phyloP scores from a whole-genome alignment of 2,888 invertebrate genomes.

The Galerucella pusilla region DNA sequence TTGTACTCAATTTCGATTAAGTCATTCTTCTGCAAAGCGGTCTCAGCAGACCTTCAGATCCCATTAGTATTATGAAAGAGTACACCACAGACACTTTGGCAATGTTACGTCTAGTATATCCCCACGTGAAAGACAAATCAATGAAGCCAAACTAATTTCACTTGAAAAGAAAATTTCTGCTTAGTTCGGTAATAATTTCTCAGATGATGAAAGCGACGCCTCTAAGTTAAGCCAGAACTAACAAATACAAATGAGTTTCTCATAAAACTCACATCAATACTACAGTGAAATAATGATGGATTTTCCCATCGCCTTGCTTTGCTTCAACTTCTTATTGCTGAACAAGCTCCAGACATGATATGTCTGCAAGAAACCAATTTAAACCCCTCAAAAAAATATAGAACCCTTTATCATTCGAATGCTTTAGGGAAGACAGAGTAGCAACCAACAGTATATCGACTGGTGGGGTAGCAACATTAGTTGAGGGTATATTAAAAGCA shows the following conservation, averaged over 20 bases:
- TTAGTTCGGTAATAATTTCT: not conserved
- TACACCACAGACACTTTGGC: not conserved
- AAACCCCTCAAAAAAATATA: not conserved
- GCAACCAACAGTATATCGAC: constrained; percentile 1
- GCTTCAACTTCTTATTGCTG: not conserved
- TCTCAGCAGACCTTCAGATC: not conserved
- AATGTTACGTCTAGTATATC: not conserved
- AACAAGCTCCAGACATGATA: not conserved
- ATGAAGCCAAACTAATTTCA: not conserved
- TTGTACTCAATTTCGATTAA: not conserved
- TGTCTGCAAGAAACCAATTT: constrained; percentile 4
- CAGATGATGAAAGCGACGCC: not conserved
- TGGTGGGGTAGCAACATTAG: not conserved
- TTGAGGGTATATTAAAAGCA: not conserved
- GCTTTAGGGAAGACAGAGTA: not conserved
- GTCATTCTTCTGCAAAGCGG: not conserved
- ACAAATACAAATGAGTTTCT: not conserved
- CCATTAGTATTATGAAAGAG: not conserved
- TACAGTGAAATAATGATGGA: not conserved
- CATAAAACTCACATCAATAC: not conserved
- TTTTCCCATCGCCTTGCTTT: not conserved
- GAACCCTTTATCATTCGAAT: not conserved
- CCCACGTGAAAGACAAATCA: not conserved
- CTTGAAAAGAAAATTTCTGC: not conserved
- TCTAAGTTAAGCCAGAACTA: not conserved